phyloP scores from a whole-genome alignment of 2,797 vertebrate genomes.

The Hippoglossus hippoglossus region DNA sequence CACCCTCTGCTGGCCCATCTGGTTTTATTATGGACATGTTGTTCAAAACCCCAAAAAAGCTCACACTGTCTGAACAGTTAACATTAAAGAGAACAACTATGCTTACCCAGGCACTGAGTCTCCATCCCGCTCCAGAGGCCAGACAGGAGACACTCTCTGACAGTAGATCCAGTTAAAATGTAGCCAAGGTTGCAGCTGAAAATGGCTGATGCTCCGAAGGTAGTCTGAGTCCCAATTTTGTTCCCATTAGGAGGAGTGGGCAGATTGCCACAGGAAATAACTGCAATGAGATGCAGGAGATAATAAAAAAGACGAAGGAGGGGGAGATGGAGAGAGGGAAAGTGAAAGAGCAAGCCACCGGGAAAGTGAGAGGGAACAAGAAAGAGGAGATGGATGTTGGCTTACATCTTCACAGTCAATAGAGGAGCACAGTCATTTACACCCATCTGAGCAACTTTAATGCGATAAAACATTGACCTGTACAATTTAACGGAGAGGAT shows the following conservation, averaged over 20 bases:
- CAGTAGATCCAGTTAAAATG: constrained; percentile 93
- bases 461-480: constrained; percentile 69
- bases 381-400: constrained; percentile 53
- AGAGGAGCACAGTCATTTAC: constrained; percentile 65
- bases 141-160: constrained; percentile 94
- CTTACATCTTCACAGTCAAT: constrained; percentile 68
- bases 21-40: constrained; percentile 40
- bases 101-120: constrained; percentile 93
- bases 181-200: constrained; percentile 94
- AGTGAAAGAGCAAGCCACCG: constrained; percentile 26
- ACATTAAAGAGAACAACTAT: constrained; percentile 33
- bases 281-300: constrained; percentile 79
- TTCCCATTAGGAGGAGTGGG: constrained; percentile 94
- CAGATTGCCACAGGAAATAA: constrained; percentile 96
- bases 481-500: constrained; percentile 61
- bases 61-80: constrained; percentile 29
- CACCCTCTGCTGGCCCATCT: constrained; percentile 55
- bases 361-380: constrained; percentile 28
- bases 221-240: constrained; percentile 97
- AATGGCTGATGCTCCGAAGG: constrained; percentile 95
- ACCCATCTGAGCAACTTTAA: constrained; percentile 57
- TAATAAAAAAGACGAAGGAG: constrained; percentile 19
- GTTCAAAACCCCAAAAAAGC: constrained; percentile 20
- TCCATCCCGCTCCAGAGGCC: constrained; percentile 97
- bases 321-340: constrained; percentile 11